Conservation (phyloP, 2,888 invertebrate genomes). For the Beris chalybata region DNA sequence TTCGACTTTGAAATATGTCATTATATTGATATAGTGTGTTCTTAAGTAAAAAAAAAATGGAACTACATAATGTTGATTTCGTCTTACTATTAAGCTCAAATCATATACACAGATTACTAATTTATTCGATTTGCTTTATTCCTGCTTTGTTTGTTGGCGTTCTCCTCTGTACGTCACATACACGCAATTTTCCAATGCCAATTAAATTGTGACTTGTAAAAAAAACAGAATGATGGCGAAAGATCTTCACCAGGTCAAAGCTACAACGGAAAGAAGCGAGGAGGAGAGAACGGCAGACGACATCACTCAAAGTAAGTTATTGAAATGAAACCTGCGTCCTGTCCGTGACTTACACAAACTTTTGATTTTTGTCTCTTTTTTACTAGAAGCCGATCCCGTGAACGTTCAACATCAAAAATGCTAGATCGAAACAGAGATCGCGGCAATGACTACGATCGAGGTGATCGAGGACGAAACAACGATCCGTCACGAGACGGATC, state of each 20-base stretch:
- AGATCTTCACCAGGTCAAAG: constrained; percentile 29
- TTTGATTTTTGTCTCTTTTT: constrained; percentile 52
- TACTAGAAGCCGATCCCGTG: constrained; percentile 48
- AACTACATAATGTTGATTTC: constrained; percentile 35
- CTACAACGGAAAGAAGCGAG: constrained; percentile 33
- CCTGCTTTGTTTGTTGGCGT: constrained; percentile 42
- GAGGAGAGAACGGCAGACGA: constrained; percentile 36
- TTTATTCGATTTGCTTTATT: constrained; percentile 44
- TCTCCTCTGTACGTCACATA: constrained; percentile 42
- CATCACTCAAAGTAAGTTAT: constrained; percentile 42
- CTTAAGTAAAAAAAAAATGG: constrained; percentile 27
- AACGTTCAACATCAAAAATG: constrained; percentile 43
- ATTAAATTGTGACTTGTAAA: constrained; percentile 40
- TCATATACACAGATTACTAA: constrained; percentile 40
- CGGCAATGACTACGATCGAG: no score
- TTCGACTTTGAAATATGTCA: constrained; percentile 24
- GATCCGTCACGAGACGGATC: constrained; percentile 52
- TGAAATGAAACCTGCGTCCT: no score
- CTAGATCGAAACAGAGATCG: constrained; percentile 41
- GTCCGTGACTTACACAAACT: no score
- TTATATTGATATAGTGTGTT: constrained; percentile 28
- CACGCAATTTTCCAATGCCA: constrained; percentile 36
- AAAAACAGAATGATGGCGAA: constrained; percentile 42
- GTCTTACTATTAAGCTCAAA: constrained; percentile 36
- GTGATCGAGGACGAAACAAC: constrained; percentile 33